Base-by-base conservation (phyloP, 2,888 invertebrate genomes). In the Anodontia alba region DNA sequence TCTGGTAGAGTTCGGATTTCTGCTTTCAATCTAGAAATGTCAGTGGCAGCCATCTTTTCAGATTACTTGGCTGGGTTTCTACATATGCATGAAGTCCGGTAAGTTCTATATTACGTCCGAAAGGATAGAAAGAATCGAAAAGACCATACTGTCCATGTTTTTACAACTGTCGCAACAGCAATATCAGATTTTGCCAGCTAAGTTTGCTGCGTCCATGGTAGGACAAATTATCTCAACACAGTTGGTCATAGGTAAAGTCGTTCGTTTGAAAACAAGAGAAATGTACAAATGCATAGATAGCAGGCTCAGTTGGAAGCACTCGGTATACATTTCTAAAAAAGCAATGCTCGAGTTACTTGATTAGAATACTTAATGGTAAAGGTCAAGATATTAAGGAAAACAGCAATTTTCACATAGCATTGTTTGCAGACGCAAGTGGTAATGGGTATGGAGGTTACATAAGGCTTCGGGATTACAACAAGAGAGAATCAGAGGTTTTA, bases 261-360 rank as follows among this genome's bases (percentile, higher is more conserved):
- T 72, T 17, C 36, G 51, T 3, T 23, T 69, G 12, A 77, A 66
- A 31, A 77, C 72, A 8, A 73, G 73, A 62, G 73, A 54, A 38
- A 26, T 79, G 38, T 74, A 71, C 43, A 68, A 57, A 23, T 78
- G 73, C 62, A 70, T 74, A 42, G 70, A 74, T 10, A 17, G 54
- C n/a, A 57, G 74, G 42, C 73, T 70, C 17, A 79, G 79, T 51
- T 77, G 77, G 72, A 49, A 73, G 23, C 38, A 38, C 20, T 42
- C 57, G 8, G 29, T 77, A 15, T 26, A 29, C 10, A 49, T 67
- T n/a, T 72, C 66, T 23, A n/a, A 31, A 38, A 57, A 73, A 31
- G 72, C 57, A 26, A 26, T 29, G 5, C 3, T 8, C 7, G 57
- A 57, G 29, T 26, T 57, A 7, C 26, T 26, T 57, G 57, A 26